Evolutionary conservation across 2,888 invertebrate genomes (phyloP), one percentile per base, ranked within the genome.

Genomic region (Schrankia costaestrigalis): DNA sequence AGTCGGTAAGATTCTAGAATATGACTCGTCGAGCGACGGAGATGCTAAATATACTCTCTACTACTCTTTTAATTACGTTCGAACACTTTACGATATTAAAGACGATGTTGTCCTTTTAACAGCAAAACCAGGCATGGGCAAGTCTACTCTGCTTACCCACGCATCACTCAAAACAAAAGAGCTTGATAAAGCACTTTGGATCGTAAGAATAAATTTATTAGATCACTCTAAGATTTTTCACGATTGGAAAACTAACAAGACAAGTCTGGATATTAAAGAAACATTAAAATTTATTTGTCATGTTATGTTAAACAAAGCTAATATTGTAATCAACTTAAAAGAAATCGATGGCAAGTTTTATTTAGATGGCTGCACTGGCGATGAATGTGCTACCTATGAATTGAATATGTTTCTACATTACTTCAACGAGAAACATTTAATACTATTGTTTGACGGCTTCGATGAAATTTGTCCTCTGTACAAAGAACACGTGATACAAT

Each of bases 131-230:
- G n/a, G n/a, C n/a, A 57, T 54, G 57, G 56, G 56, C 0, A 56
- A 56, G 21, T 51, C 56, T 9, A 54, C 41, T 13, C 12, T 56
- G 3, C 38, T 56, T 1, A 53, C 50, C 1, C 46, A 56, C 10
- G 25, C 53, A n/a, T 41, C 54, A 3, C 8, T 47, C 4, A 39
- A 34, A 27, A 47, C 57, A 0, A 54, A 49, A 29, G 25, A 37
- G 12, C 2, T 12, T 0, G 21, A 45, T 9, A 47, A 37, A 2
- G 26, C 12, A 1, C 12, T 38, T 15, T 57, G 56, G 39, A 27
- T 40, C 24, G 11, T 31, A 2, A 24, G 31, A n/a, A 15, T 39
- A 2, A 31, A 39, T 9, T 27, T 34, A 13, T 24, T 39, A 6
- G 34, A 34, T 5, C 13, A 40, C 11, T 25, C 35, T 2, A 24